These are phyloP conservation scores for Macrosiphum euphorbiae DNA, from an alignment of 2,888 invertebrate genomes.

Conservation along the genomic window DNA sequence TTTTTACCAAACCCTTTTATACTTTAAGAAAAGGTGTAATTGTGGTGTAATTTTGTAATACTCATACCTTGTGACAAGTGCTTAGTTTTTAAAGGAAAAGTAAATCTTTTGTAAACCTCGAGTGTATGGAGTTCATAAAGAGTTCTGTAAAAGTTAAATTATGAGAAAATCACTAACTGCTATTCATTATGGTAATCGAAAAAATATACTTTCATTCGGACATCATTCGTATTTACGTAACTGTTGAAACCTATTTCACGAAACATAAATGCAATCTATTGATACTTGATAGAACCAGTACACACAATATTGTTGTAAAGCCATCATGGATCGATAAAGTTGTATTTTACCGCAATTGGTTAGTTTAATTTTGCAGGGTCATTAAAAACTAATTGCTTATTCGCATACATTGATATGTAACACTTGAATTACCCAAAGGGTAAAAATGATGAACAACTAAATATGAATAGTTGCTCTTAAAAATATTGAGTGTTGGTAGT, in stretches of 20 bases:
- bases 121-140: neutral
- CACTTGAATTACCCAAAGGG: neutral
- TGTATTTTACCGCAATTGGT: neutral
- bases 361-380: neutral
- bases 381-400: neutral
- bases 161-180: slow-evolving; percentile 12
- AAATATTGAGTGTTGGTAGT: neutral
- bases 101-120: neutral
- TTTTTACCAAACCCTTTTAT: neutral
- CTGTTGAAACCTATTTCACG: neutral
- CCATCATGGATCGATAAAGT: neutral
- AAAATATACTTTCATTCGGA: neutral
- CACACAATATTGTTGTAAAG: neutral
- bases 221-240: neutral
- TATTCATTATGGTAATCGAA: neutral
- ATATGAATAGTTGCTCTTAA: neutral
- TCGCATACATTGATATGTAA: neutral
- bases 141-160: neutral
- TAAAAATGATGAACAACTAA: too few species aligned
- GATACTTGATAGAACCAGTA: neutral
- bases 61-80: neutral
- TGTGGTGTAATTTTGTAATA: neutral
- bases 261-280: neutral
- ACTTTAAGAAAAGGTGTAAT: neutral
- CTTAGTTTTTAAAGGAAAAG: neutral